Evolutionary conservation across 1,140 invertebrate genomes (phyloP).

Genomic region (Eumaeus atala): DNA sequence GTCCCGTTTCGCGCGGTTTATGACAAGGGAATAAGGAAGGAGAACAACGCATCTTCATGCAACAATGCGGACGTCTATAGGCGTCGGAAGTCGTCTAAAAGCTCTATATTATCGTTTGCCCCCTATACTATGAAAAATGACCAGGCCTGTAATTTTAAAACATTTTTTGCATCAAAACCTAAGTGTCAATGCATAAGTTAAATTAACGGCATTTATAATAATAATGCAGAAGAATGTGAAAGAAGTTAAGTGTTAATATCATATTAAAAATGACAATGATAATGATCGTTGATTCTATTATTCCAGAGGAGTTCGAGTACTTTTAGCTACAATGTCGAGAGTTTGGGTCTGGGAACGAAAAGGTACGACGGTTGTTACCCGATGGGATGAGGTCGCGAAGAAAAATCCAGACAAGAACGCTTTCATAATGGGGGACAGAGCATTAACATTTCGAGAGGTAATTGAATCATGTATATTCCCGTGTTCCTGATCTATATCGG

Average conservation of each 20-base stretch:
- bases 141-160: too few relatives aligned
- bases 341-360: conserved; percentile 71
- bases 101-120: too few relatives aligned
- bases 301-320: conserved; percentile 54
- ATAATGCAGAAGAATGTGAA: too few relatives aligned
- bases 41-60: too few relatives aligned
- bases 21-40: too few relatives aligned
- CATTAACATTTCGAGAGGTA: conserved; percentile 83
- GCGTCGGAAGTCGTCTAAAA: too few relatives aligned
- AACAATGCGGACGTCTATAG: too few relatives aligned
- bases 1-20: too few relatives aligned
- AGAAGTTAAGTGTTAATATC: too few relatives aligned
- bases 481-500: neutral
- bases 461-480: neutral
- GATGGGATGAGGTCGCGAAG: conserved; percentile 76
- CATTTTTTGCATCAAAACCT: too few relatives aligned
- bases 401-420: conserved; percentile 80
- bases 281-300: conserved; percentile 3
- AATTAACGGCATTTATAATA: neutral
- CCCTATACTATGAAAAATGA: too few relatives aligned
- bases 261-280: neutral
- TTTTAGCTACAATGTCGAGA: conserved; percentile 46
- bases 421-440: conserved; percentile 82
- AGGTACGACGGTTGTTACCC: conserved; percentile 75
- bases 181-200: too few relatives aligned